These are phyloP conservation scores for Peribatodes rhomboidaria DNA, from an alignment of 2,888 invertebrate genomes.

Conservation along the genomic window DNA sequence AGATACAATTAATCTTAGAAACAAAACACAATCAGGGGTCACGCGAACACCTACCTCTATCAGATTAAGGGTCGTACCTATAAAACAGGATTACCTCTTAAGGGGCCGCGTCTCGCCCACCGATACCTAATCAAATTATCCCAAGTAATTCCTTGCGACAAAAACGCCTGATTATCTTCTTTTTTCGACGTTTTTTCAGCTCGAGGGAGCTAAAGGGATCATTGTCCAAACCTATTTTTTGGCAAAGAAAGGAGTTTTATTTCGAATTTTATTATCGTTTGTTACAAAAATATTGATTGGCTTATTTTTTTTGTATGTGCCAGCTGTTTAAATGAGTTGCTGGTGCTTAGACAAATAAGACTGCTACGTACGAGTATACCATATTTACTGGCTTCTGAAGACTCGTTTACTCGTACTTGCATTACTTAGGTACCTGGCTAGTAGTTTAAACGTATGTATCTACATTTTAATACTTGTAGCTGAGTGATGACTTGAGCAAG, in stretches of 20 bases:
- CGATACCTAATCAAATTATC: conserved; percentile 83
- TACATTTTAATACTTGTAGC: too few relatives aligned
- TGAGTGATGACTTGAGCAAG: neutral
- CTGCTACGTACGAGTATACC: conserved; percentile 38
- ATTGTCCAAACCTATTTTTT: conserved; percentile 63
- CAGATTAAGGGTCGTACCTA: conserved; percentile 70
- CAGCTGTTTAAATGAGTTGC: conserved; percentile 17
- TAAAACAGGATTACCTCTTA: conserved; percentile 78
- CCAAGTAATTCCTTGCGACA: conserved; percentile 77
- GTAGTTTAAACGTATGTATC: too few relatives aligned
- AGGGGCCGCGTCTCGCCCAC: conserved; percentile 75
- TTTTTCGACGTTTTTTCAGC: conserved; percentile 55
- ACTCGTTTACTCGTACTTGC: neutral
- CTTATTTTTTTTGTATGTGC: conserved; percentile 16
- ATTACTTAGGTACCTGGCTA: too few relatives aligned
- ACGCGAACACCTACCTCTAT: conserved; percentile 61
- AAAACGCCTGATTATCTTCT: conserved; percentile 80
- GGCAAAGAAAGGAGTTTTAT: conserved; percentile 47
- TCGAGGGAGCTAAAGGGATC: conserved; percentile 69
- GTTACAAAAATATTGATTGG: conserved; percentile 38
- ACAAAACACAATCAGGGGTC: conserved; percentile 52
- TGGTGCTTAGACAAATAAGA: conserved; percentile 39
- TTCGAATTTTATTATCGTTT: conserved; percentile 41
- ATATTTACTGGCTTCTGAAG: neutral
- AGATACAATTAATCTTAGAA: conserved; percentile 21